Evolutionary conservation across 2,888 invertebrate species (phyloP), one percentile per base, ranked within the genome.

Genomic region (Philaethria dido): DNA sequence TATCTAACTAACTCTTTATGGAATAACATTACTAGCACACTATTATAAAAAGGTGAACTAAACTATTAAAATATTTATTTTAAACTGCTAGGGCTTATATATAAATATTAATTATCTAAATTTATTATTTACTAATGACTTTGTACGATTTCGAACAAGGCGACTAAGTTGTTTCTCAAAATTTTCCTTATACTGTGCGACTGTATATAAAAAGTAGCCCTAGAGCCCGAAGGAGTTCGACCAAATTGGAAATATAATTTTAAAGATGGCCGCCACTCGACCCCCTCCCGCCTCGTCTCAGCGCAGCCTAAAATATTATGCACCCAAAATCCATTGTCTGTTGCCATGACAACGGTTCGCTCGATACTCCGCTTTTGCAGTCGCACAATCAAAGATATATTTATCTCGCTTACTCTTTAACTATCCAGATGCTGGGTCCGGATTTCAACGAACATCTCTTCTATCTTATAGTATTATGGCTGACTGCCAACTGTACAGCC

Each of bases 251-350:
- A 91, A 92, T 88, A 90, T 89, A 87, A 89, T 89, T 92, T 91
- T 91, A 90, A 93, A 92, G 90, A 93, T 92, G 93, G 92, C 92
- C 82, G 89, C 88, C 85, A 76, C 79, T 84, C 82, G 83, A 83
- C 80, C 74, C 78, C 72, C 83, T 84, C 80, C 80, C 80, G 75
- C 80, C 74, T 79, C 81, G 71, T 79, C 85, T 85, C 84, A 85
- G 81, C 91, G 89, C 87, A 88, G 86, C 89, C 89, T 91, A 92
- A 93, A 92, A 93, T 92, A 92, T 93, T 93, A 93, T 93, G 92
- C 93, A 93, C 92, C 93, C 92, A 86, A 92, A 92, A 92, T 84
- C 92, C 92, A 91, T 92, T 92, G 92, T 92, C 92, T 90, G 93
- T 93, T 93, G 80, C 89, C 86, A 92, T 92, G 88, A 86, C 90